Conservation (phyloP, 2,797 vertebrate species). For the Triplophysa yarkandensis region DNA sequence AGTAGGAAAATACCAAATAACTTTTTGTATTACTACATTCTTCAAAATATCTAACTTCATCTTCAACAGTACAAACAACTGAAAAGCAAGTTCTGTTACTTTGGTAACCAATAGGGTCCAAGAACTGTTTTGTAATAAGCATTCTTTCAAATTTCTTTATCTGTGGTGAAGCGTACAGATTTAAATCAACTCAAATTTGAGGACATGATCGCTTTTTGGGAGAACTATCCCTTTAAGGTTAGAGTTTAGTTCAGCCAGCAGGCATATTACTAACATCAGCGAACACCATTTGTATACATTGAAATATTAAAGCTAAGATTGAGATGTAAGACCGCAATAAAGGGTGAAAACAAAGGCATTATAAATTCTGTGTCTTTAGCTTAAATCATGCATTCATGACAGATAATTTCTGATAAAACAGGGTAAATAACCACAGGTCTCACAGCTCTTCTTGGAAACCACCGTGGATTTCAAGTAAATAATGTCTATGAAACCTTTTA, state of each 20-base stretch:
- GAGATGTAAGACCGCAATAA: not conserved
- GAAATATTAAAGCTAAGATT: not conserved
- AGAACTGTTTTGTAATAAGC: no score
- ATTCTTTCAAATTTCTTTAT: no score
- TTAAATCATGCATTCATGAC: not conserved
- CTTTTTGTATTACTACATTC: no score
- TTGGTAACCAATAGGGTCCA: no score
- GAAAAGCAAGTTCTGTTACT: no score
- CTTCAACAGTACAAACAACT: no score
- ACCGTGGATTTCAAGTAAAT: slow-evolving; percentile 68
- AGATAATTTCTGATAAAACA: slow-evolving; percentile 5
- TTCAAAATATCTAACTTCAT: no score
- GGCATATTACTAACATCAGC: not conserved
- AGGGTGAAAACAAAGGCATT: not conserved
- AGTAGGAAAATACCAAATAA: no score
- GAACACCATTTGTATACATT: not conserved
- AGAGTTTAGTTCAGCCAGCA: not conserved
- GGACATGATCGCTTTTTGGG: not conserved
- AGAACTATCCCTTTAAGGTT: no score
- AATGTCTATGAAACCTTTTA: slow-evolving; percentile 64
- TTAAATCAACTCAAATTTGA: not conserved
- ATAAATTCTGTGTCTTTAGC: not conserved
- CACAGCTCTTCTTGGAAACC: slow-evolving; percentile 16
- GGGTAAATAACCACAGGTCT: slow-evolving; percentile 28
- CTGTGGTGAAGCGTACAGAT: no score